Conservation (phyloP, 2,888 invertebrate species). For the Apomyelois bistriatella region DNA sequence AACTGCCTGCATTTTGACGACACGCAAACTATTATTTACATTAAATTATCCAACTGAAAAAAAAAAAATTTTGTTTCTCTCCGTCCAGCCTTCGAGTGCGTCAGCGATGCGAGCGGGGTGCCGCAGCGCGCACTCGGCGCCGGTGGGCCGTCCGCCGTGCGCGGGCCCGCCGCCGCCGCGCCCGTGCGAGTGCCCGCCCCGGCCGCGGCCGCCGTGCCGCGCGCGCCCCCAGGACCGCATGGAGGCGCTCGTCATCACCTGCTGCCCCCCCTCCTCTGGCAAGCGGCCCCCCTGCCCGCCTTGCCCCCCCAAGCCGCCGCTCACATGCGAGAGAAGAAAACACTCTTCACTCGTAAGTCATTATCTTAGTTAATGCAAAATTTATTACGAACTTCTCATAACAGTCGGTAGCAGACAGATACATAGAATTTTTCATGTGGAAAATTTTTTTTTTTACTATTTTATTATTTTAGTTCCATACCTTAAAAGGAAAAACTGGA, state of each 20-base stretch:
- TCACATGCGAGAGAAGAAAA: constrained; percentile 19
- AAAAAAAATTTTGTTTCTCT: neutral
- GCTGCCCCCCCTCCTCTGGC: constrained; percentile 34
- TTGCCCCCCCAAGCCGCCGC: constrained; percentile 14
- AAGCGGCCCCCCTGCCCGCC: constrained; percentile 33
- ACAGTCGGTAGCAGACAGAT: too few species aligned
- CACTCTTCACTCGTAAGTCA: neutral
- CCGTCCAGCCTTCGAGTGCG: neutral
- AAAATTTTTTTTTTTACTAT: too few species aligned
- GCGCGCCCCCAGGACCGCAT: constrained; percentile 14
- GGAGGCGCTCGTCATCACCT: constrained; percentile 30
- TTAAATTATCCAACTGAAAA: too few species aligned
- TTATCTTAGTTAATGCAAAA: neutral
- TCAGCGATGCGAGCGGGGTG: constrained; percentile 17
- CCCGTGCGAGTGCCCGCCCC: neutral
- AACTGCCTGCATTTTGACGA: too few species aligned
- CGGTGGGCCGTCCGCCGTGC: constrained; percentile 12
- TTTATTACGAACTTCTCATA: too few species aligned
- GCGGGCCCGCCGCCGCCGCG: neutral
- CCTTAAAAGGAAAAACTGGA: too few species aligned
- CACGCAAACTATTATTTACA: too few species aligned
- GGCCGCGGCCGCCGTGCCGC: constrained; percentile 23
- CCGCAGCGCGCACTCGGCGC: constrained; percentile 30
- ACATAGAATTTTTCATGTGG: too few species aligned
- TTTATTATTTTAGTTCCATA: too few species aligned